These are phyloP conservation scores for Labeo calbasu DNA, from an alignment of 2,797 vertebrate species.

Conservation along the genomic window DNA sequence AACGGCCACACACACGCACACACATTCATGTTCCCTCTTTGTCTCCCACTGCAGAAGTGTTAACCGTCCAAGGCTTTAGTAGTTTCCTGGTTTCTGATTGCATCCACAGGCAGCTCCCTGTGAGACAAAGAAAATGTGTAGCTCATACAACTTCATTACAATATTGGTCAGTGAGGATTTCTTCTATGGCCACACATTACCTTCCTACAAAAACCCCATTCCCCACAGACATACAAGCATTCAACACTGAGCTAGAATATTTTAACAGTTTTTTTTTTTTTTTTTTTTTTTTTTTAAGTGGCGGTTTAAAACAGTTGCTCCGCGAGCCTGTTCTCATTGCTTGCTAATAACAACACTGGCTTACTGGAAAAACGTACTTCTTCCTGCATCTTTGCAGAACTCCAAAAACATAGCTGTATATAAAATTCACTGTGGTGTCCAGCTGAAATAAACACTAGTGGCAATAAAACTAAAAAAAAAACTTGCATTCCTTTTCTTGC, in stretches of 20 bases:
- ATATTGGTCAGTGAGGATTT: conserved; percentile 2
- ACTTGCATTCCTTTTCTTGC: no score
- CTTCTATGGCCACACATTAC: neutral
- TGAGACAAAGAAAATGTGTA: conserved; percentile 8
- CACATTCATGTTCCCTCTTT: neutral
- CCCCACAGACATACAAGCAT: neutral
- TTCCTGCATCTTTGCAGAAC: neutral
- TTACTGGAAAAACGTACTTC: neutral
- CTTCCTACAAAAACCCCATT: neutral
- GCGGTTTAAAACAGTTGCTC: neutral
- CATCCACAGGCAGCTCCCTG: conserved; percentile 18
- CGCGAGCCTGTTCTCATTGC: neutral
- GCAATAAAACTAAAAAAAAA: neutral
- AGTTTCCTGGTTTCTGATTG: conserved; percentile 33
- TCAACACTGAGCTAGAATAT: neutral
- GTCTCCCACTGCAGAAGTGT: conserved; percentile 35
- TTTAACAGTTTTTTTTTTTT: neutral
- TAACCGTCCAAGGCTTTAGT: conserved; percentile 47
- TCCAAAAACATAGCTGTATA: neutral
- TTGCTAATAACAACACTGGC: neutral
- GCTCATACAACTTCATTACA: conserved; percentile 20
- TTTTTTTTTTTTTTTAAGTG: neutral
- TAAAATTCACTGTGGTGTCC: neutral
- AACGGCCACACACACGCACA: conserved; percentile 59
- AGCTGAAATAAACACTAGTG: neutral